phyloP scores from a whole-genome alignment of 2,113 vertebrate species.

The Neopipo cinnamomea region DNA sequence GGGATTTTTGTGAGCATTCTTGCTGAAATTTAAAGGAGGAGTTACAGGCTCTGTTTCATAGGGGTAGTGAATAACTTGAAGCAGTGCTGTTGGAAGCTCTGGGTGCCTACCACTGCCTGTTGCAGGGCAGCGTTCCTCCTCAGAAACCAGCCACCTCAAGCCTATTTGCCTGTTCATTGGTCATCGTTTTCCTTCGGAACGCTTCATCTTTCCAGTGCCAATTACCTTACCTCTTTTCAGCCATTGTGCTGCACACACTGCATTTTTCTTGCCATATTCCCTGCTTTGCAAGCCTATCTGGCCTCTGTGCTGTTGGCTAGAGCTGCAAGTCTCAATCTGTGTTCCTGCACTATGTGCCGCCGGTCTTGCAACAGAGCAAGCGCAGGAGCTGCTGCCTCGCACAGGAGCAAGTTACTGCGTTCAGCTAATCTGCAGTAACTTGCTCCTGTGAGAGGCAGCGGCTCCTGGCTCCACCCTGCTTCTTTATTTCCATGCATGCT shows the following conservation, averaged over 20 bases:
- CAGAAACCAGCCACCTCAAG: not conserved
- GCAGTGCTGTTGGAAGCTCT: not conserved
- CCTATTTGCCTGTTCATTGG: not conserved
- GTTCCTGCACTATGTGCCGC: not conserved
- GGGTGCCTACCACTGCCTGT: not conserved
- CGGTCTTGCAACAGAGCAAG: not conserved
- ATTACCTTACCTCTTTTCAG: not conserved
- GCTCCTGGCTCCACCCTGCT: conserved; percentile 35
- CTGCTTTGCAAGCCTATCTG: not conserved
- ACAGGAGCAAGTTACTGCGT: conserved; percentile 52
- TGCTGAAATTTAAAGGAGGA: not conserved
- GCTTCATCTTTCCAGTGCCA: not conserved
- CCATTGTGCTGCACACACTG: not conserved
- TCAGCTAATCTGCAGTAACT: conserved; percentile 43
- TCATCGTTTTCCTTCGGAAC: not conserved
- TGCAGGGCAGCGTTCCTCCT: not conserved
- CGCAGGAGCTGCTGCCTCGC: conserved; percentile 45
- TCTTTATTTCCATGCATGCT: not conserved
- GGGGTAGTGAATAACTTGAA: not conserved
- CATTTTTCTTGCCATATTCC: not conserved
- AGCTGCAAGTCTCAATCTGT: not conserved
- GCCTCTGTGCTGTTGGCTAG: not conserved
- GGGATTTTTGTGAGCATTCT: not conserved
- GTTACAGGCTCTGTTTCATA: not conserved
- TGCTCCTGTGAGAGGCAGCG: conserved; percentile 12